Conservation (phyloP, 2,113 vertebrate species). For the Antechinus flavipes region DNA sequence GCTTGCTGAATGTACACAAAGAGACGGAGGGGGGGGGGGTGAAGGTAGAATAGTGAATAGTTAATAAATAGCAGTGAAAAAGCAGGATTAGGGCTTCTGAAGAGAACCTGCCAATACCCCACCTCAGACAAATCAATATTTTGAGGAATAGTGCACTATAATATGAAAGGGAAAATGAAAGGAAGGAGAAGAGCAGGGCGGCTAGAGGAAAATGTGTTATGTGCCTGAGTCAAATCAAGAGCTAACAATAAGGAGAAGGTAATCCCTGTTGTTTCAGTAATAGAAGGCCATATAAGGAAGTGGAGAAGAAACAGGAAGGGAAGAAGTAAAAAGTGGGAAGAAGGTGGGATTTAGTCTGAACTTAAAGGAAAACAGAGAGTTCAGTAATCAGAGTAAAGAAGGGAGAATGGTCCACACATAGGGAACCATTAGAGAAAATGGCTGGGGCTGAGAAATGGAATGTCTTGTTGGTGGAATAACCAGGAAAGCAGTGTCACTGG, state of each 20-base stretch:
- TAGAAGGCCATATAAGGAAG: background rate
- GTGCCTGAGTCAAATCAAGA: background rate
- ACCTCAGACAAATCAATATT: background rate
- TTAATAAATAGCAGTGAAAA: background rate
- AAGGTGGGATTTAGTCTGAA: background rate
- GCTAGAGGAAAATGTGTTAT: background rate
- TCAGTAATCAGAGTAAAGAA: background rate
- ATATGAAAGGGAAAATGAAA: background rate
- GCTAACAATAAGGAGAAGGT: background rate
- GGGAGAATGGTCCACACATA: background rate
- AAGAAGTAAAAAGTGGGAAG: background rate
- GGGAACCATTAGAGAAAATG: background rate
- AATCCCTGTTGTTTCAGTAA: background rate
- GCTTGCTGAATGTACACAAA: background rate
- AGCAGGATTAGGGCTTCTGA: background rate
- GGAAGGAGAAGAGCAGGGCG: background rate
- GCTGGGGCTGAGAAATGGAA: background rate
- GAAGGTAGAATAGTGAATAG: background rate
- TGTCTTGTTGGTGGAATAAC: background rate
- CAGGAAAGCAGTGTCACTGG: background rate
- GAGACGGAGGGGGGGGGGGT: too few relatives aligned
- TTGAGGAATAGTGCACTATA: background rate
- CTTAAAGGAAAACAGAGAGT: background rate
- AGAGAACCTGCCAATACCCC: background rate
- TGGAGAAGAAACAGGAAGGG: background rate